Evolutionary conservation across 1,140 invertebrate species (phyloP), one percentile per base, ranked within the genome.

Genomic region (Propsilocerus akamusi): DNA sequence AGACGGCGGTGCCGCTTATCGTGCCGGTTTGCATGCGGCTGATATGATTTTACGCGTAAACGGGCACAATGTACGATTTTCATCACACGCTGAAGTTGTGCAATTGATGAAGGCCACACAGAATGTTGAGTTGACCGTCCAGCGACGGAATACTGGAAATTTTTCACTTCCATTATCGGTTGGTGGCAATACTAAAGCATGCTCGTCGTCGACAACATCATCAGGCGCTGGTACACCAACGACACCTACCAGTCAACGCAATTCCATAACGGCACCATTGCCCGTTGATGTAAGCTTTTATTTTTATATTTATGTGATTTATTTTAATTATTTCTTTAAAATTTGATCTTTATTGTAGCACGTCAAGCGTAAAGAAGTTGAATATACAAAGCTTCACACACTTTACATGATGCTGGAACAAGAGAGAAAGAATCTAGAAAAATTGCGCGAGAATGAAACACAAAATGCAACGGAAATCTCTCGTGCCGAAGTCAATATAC

Each of bases 11-110:
- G 88, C 94, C 54, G 93, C 94, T 52, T 88, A 87, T 65, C 81
- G 80, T 62, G 91, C 92, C 55, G 92, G 94, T 41, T 81, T 97
- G 53, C 84, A 90, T 53, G 76, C 86, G 54, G 90, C 88, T 24
- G 94, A 98, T 71, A 83, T 86, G 68, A 96, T 98, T 59, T 80
- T 96, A 52, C 90, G 92, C 74, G 87, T 89, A 61, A 71, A 66
- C 60, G 53, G 34, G 22, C 34, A 41, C 17, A 41, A 41, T 41
- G 34, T 41, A 3, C 20, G 46, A 47, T 26, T 26, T 23, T 48
- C 47, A 14, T 23, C 25, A 7, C 25, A 48, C 28, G 25, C 46
- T 47, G 47, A 25, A 28, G 26, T 26, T 28, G 26, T 48, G 3
- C 26, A 26, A 14, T 25, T 51, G 25, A 22, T 53, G 6, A 12